Conservation (phyloP, 2,113 vertebrate species). For the Urocynchramus pylzowi region DNA sequence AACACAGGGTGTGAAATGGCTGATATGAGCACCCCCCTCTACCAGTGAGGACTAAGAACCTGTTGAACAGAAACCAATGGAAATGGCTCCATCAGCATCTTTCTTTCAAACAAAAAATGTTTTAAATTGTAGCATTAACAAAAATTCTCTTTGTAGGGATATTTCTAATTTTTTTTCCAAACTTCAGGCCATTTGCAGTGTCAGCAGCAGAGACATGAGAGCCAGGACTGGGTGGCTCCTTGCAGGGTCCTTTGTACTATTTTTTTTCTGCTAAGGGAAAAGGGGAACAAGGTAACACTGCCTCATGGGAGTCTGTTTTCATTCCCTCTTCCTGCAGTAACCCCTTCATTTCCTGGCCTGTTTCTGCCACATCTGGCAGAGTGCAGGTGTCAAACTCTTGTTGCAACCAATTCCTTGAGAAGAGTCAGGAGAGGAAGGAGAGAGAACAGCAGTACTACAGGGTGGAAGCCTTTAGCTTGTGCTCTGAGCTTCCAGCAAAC, state of each 20-base stretch:
- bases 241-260: rapidly evolving
- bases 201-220: background rate
- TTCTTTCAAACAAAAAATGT: background rate
- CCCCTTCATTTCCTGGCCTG: background rate
- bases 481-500: background rate
- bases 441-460: background rate
- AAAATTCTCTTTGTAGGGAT: background rate
- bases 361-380: background rate
- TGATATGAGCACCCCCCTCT: background rate
- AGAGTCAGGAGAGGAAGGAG: background rate
- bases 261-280: background rate
- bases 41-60: background rate
- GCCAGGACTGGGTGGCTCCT: background rate
- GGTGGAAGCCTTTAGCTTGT: background rate
- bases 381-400: background rate
- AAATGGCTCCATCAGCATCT: background rate
- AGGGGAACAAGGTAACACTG: background rate
- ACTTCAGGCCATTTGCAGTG: background rate
- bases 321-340: background rate
- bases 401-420: background rate
- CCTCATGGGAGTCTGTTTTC: background rate
- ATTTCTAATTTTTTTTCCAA: background rate
- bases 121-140: background rate
- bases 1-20: background rate
- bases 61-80: background rate